Evolutionary conservation across 2,113 vertebrate species (phyloP).

Genomic region (Holacanthus passer): DNA sequence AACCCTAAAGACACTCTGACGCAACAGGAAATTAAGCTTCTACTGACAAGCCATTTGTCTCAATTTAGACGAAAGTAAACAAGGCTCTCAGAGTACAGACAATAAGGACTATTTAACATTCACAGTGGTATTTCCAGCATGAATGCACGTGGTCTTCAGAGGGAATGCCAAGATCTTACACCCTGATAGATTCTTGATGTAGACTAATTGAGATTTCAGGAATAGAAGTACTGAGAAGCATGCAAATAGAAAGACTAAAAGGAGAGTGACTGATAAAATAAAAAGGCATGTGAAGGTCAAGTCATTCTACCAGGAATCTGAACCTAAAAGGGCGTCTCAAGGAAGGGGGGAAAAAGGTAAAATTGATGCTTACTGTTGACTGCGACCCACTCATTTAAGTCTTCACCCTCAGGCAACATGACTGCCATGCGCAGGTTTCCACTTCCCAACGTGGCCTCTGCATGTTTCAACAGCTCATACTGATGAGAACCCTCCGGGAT

Average conservation of each 20-base stretch:
- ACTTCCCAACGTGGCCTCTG: slow-evolving; percentile 94
- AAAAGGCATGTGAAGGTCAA: not conserved
- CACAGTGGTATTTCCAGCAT: slow-evolving; percentile 52
- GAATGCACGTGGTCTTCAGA: slow-evolving; percentile 43
- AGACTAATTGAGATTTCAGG: slow-evolving; percentile 34
- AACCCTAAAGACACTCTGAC: not conserved
- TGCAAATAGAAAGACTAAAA: not conserved
- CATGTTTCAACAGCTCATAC: slow-evolving; percentile 95
- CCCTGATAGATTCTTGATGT: slow-evolving; percentile 35
- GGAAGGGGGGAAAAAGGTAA: not conserved
- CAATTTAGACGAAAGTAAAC: slow-evolving; percentile 56
- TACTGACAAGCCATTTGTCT: slow-evolving; percentile 33
- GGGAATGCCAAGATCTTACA: slow-evolving; percentile 47
- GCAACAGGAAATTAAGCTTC: slow-evolving; percentile 33
- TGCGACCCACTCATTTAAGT: slow-evolving; percentile 96
- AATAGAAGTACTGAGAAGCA: slow-evolving; percentile 5
- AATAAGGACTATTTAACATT: slow-evolving; percentile 74
- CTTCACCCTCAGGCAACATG: slow-evolving; percentile 95
- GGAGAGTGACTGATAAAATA: not conserved
- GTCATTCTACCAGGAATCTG: not conserved
- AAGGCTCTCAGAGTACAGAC: slow-evolving; percentile 41
- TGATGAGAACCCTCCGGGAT: slow-evolving; percentile 97
- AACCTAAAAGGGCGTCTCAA: slow-evolving; percentile 4
- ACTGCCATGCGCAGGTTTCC: slow-evolving; percentile 95
- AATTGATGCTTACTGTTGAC: slow-evolving; percentile 91